A percentile compares a stretch with the other conserved stretches of the same genome.
Conservation (phyloP, 2,113 vertebrate genomes). For the Pagrus major region DNA sequence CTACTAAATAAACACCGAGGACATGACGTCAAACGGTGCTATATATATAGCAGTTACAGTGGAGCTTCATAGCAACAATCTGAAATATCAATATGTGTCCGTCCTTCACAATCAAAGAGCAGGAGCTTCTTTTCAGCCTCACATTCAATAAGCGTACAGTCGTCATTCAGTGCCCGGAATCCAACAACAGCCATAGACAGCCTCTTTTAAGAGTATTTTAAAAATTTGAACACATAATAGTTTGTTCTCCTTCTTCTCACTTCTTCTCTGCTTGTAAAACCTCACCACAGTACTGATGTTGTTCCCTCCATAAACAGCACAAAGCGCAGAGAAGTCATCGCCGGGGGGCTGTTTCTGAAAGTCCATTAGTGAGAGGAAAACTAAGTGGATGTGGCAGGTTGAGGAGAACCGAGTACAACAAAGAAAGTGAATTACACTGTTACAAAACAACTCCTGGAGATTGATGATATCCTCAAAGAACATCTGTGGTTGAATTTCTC, state of each 20-base stretch:
- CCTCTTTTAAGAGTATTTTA: background rate
- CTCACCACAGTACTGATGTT: background rate
- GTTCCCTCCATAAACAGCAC: constrained; percentile 32
- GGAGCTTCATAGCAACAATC: constrained; percentile 1
- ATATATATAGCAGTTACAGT: constrained; percentile 18
- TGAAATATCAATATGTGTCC: constrained; percentile 18
- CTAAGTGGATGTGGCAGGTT: constrained; percentile 59
- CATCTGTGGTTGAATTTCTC: constrained; percentile 28
- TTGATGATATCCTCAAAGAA: constrained; percentile 51
- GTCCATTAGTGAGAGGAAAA: constrained; percentile 57
- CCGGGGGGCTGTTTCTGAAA: constrained; percentile 15
- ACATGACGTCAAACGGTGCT: constrained; percentile 47
- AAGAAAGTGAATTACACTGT: constrained; percentile 56
- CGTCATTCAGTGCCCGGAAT: constrained; percentile 30
- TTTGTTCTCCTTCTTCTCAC: background rate
- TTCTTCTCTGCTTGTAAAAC: constrained; percentile 23
- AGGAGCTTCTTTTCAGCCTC: constrained; percentile 39
- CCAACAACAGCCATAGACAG: constrained; percentile 9
- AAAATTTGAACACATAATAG: constrained; percentile 10
- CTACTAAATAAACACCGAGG: background rate
- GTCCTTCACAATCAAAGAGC: constrained; percentile 54
- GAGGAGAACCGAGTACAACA: constrained; percentile 36
- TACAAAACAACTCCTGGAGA: constrained; percentile 65
- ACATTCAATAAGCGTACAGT: constrained; percentile 18
- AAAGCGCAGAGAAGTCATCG: background rate